phyloP scores from a whole-genome alignment of 2,797 vertebrate genomes.

The Pangasius mekongensis region DNA sequence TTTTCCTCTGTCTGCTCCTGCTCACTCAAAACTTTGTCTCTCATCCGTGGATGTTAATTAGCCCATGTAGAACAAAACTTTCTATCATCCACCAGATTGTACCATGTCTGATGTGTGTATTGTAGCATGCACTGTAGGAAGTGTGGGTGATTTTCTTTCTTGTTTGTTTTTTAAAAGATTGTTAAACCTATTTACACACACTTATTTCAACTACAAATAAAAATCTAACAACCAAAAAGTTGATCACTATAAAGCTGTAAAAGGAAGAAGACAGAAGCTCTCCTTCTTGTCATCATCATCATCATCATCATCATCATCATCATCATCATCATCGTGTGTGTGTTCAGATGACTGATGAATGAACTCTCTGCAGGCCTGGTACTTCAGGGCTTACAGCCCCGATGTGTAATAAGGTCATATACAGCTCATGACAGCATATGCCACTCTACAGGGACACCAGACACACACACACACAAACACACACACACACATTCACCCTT shows the following conservation, averaged over 20 bases:
- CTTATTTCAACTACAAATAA: neutral
- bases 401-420: conserved; percentile 22
- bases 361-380: conserved; percentile 19
- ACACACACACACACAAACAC: neutral
- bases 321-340: neutral
- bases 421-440: conserved; percentile 21
- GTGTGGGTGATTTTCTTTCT: neutral
- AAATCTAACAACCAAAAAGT: neutral
- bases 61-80: too few species aligned
- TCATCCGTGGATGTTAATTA: neutral
- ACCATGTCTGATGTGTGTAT: neutral
- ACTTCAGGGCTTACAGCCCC: conserved; percentile 17
- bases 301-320: neutral
- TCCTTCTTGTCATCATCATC: neutral
- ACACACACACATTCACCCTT: neutral
- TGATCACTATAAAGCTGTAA: neutral
- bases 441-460: conserved; percentile 2
- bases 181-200: neutral
- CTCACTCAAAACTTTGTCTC: neutral
- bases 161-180: neutral
- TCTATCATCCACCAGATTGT: too few species aligned
- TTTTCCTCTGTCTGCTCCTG: neutral
- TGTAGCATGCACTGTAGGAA: neutral
- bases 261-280: neutral
- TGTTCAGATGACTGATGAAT: conserved; percentile 43